Base-by-base conservation (phyloP, 2,888 invertebrate genomes). In the Lepidochitona cinerea region DNA sequence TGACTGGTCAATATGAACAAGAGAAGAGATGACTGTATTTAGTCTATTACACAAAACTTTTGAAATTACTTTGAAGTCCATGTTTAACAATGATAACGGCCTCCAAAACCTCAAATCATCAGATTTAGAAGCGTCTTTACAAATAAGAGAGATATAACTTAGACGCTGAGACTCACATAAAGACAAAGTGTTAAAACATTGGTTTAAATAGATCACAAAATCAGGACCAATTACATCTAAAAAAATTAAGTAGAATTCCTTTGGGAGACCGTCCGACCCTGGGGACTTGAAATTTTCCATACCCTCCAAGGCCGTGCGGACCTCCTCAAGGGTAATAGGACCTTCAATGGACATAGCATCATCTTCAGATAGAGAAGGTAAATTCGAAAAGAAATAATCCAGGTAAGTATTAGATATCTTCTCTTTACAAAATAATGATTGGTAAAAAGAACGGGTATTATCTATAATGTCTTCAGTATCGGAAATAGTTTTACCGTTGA, bases 231-330 rank as follows among this genome's bases (percentile, higher is more conserved):
- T 18, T 33, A 70, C 6, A 52, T 70, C 70, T 26, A 70, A 53
- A 70, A 70, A 70, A 49, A 23, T 14, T 1, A 26, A n/a, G 41
- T 68, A 68, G 41, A 68, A 68, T 33, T 68, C 68, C 49, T 49
- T 68, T 12, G 37, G 26, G 14, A 68, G 32, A 18, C 53, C 70
- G 9, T 70, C 70, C 18, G 53, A 53, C 5, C 70, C 70, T n/a
- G 70, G 70, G n/a, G 53, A 53, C 7, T 26, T 53, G 33, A 53
- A 33, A 52, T 70, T 53, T 7, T 70, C 23, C 70, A 70, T 70
- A 36, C 14, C 53, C 29, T n/a, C 33, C 5, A 70, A 9, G 1
- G 70, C 70, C 12, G 70, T 33, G 7, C 29, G 18, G 29, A 52
- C 6, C 14, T 70, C 70, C 1, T 53, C 52, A 26, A 52, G 9